phyloP scores from a whole-genome alignment of 2,113 vertebrate genomes.

The Sorex araneus region DNA sequence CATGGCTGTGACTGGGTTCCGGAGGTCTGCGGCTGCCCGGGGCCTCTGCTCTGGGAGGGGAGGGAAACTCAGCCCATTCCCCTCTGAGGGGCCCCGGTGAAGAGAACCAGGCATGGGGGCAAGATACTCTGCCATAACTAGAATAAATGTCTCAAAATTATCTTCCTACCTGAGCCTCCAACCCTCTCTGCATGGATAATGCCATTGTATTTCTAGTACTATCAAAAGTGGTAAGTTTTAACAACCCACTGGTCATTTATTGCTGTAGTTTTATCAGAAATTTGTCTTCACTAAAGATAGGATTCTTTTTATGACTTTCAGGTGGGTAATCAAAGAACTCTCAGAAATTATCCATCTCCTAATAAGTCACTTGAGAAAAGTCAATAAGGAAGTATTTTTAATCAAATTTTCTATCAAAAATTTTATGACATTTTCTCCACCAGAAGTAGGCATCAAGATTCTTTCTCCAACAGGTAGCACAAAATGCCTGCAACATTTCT shows the following conservation, averaged over 20 bases:
- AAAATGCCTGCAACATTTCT: neutral
- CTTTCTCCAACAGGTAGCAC: neutral
- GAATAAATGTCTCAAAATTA: neutral
- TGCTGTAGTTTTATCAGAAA: conserved; percentile 35
- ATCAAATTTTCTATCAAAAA: neutral
- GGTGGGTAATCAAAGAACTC: neutral
- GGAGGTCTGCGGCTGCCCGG: too few relatives aligned
- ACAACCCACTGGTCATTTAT: neutral
- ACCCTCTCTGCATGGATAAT: neutral
- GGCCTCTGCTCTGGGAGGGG: too few relatives aligned
- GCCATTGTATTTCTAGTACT: neutral
- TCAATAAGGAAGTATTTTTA: neutral
- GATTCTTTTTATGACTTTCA: neutral
- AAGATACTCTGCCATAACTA: too few relatives aligned
- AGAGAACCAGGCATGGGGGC: too few relatives aligned
- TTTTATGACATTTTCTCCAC: neutral
- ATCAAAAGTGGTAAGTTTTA: neutral
- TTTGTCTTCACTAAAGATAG: neutral
- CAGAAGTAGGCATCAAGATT: neutral
- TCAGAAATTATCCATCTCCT: conserved; percentile 13
- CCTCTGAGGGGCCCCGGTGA: too few relatives aligned
- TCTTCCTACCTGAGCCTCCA: neutral
- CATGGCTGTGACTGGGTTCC: too few relatives aligned
- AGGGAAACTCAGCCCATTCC: too few relatives aligned
- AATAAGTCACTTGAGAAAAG: neutral